These are phyloP conservation scores for Fundulus diaphanus DNA, from an alignment of 2,797 vertebrate genomes.

Conservation along the genomic window DNA sequence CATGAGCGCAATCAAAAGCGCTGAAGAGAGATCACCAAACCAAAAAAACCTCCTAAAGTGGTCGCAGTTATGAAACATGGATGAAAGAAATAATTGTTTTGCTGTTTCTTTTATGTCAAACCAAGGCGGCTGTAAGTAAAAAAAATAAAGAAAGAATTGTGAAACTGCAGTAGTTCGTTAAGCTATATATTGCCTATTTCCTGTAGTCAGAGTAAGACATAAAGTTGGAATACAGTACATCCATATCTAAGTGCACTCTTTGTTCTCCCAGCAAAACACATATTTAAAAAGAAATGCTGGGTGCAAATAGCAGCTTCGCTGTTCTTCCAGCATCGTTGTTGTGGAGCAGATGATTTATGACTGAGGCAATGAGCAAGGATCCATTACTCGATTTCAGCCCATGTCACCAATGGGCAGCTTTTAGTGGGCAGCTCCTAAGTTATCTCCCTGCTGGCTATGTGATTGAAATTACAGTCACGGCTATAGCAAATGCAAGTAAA, in stretches of 20 bases:
- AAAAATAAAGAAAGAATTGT: constrained; percentile 10
- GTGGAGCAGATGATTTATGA: constrained; percentile 44
- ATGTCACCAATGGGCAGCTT: constrained; percentile 57
- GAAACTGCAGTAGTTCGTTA: neutral
- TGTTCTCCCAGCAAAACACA: constrained; percentile 11
- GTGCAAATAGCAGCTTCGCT: neutral
- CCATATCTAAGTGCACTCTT: neutral
- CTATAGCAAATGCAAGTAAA: constrained; percentile 69
- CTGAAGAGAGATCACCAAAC: constrained; percentile 7
- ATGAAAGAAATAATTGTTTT: neutral
- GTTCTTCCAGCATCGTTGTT: constrained; percentile 44
- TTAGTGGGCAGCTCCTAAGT: constrained; percentile 49
- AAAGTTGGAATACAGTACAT: neutral
- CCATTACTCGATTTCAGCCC: constrained; percentile 56
- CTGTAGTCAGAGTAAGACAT: neutral
- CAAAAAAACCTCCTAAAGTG: constrained; percentile 12
- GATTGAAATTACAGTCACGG: constrained; percentile 71
- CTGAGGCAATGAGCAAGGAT: constrained; percentile 41
- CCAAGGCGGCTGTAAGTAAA: constrained; percentile 3
- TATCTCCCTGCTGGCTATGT: constrained; percentile 59
- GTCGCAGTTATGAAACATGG: constrained; percentile 15
- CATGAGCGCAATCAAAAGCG: constrained; percentile 16
- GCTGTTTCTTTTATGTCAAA: neutral
- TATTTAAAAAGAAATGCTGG: constrained; percentile 13
- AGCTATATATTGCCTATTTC: neutral